Evolutionary conservation across 2,888 invertebrate species (phyloP).

Genomic region (Morpho achilles): DNA sequence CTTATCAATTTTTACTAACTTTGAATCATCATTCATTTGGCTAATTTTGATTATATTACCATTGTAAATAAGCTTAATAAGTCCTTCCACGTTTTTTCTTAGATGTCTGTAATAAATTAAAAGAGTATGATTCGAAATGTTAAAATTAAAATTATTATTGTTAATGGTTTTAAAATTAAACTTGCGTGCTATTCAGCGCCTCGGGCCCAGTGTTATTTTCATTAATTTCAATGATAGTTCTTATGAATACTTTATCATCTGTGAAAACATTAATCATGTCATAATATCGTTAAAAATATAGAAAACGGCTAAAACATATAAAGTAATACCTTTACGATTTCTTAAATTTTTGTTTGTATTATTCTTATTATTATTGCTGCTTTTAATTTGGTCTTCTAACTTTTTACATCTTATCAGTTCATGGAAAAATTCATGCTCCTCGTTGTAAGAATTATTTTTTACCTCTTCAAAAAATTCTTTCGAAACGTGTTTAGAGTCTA

Average conservation of each 20-base stretch:
- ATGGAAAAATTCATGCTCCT: conserved; percentile 39
- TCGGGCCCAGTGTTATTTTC: conserved; percentile 24
- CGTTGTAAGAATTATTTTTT: conserved; percentile 16
- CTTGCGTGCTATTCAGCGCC: conserved; percentile 41
- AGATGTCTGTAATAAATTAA: conserved; percentile 34
- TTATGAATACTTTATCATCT: conserved; percentile 40
- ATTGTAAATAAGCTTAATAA: conserved; percentile 54
- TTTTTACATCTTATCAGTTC: conserved; percentile 44
- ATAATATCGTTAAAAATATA: neutral
- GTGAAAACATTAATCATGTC: neutral
- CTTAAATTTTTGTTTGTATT: conserved; percentile 9
- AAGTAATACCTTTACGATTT: conserved; percentile 1
- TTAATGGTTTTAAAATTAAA: conserved; percentile 8
- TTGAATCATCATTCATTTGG: conserved; percentile 15
- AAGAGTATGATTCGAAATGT: neutral
- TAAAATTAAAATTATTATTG: neutral
- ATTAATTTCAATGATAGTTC: conserved; percentile 55
- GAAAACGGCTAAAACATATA: conserved; percentile 1
- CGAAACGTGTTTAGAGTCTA: conserved; percentile 16
- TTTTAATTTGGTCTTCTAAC: conserved; percentile 32
- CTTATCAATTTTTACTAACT: neutral
- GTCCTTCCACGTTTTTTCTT: conserved; percentile 46
- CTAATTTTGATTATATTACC: conserved; percentile 48
- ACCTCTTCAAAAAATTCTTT: conserved; percentile 3
- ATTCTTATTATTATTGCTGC: conserved; percentile 2